These are phyloP conservation scores for Limenitis camilla DNA, from an alignment of 2,888 invertebrate species.

Conservation along the genomic window DNA sequence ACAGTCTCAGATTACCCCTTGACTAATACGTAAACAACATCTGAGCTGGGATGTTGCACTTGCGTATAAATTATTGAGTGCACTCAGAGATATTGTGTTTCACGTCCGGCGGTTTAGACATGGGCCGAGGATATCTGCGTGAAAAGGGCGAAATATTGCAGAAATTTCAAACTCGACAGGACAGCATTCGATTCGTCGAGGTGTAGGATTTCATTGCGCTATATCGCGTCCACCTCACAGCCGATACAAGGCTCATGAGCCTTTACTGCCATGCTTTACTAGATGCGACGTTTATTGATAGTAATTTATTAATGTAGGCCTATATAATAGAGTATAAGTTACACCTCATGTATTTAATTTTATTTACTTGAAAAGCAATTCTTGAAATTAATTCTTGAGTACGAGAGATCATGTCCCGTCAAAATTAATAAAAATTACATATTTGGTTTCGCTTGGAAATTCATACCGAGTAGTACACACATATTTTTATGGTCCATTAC, in stretches of 20 bases:
- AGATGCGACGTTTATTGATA: slow-evolving; percentile 57
- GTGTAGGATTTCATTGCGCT: slow-evolving; percentile 72
- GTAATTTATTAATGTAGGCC: slow-evolving; percentile 39
- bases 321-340: slow-evolving; percentile 3
- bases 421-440: too few relatives aligned
- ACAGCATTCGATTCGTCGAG: slow-evolving; percentile 71
- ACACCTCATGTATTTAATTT: too few relatives aligned
- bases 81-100: slow-evolving; percentile 69
- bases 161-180: slow-evolving; percentile 71
- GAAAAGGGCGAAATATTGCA: slow-evolving; percentile 74
- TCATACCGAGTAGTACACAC: too few relatives aligned
- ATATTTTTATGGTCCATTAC: too few relatives aligned
- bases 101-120: slow-evolving; percentile 71
- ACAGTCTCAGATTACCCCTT: slow-evolving; percentile 48
- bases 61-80: slow-evolving; percentile 67
- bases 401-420: too few relatives aligned
- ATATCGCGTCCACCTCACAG: slow-evolving; percentile 45
- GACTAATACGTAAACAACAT: slow-evolving; percentile 47
- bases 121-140: slow-evolving; percentile 67
- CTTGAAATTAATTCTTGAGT: too few relatives aligned
- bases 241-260: slow-evolving; percentile 51
- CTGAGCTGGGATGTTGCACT: slow-evolving; percentile 46
- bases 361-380: too few relatives aligned
- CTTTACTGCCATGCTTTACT: slow-evolving; percentile 27
- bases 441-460: too few relatives aligned